Conservation (phyloP, 2,113 vertebrate genomes). For the Sander vitreus region DNA sequence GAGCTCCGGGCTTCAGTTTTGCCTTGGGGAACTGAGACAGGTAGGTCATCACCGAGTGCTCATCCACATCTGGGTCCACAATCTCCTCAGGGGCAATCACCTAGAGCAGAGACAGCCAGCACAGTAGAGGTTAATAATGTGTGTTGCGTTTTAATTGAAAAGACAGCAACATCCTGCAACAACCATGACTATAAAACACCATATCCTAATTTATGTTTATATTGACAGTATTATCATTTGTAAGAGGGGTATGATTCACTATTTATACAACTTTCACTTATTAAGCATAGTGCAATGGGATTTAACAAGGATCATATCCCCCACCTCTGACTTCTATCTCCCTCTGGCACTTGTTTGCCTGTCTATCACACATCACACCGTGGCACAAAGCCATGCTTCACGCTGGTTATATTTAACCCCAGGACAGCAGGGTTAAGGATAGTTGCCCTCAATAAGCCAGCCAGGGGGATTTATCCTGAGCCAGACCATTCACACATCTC, state of each 20-base stretch:
- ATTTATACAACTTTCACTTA: slow-evolving; percentile 32
- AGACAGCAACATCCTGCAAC: neutral
- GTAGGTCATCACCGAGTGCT: slow-evolving; percentile 96
- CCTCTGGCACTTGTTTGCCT: slow-evolving; percentile 62
- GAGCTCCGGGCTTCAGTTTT: slow-evolving; percentile 93
- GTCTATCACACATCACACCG: slow-evolving; percentile 70
- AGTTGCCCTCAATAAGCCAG: slow-evolving; percentile 72
- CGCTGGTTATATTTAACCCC: slow-evolving; percentile 81
- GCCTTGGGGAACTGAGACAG: slow-evolving; percentile 96
- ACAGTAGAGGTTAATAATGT: slow-evolving; percentile 3
- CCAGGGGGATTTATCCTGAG: slow-evolving; percentile 77
- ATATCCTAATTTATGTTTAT: slow-evolving; percentile 5
- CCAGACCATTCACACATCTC: slow-evolving; percentile 77
- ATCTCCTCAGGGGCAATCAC: slow-evolving; percentile 96
- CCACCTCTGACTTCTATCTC: slow-evolving; percentile 44
- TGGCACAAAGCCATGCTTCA: slow-evolving; percentile 63
- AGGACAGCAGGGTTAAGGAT: slow-evolving; percentile 73
- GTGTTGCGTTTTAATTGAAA: neutral
- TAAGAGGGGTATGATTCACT: slow-evolving; percentile 23
- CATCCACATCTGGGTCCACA: slow-evolving; percentile 94
- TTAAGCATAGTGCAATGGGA: slow-evolving; percentile 43
- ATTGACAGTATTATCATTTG: slow-evolving; percentile 1
- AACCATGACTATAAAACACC: neutral
- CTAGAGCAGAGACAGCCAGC: slow-evolving; percentile 66
- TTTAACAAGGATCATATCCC: slow-evolving; percentile 61